phyloP scores from a whole-genome alignment of 2,797 vertebrate genomes.

The Urocyon cinereoargenteus region DNA sequence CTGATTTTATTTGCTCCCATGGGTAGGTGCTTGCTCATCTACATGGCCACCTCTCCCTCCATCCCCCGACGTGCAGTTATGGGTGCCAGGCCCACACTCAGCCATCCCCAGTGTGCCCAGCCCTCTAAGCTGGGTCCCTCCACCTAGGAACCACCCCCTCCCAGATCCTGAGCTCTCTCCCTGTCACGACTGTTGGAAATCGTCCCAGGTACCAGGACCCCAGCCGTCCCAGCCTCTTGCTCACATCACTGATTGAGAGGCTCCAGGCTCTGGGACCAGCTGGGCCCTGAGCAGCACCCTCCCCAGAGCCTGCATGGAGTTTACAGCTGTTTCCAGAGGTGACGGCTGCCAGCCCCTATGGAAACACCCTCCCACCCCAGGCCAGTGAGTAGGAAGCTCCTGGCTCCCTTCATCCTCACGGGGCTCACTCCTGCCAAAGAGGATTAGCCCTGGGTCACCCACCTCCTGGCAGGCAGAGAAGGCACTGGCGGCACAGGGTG shows the following conservation, averaged over 20 bases:
- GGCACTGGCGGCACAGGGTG: neutral
- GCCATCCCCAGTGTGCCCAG: neutral
- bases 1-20: neutral
- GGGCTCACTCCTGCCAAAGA: neutral
- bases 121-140: neutral
- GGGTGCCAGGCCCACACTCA: neutral
- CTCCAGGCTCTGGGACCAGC: neutral
- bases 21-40: neutral
- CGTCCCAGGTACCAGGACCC: neutral
- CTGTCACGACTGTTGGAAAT: neutral
- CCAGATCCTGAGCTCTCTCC: neutral
- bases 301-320: neutral
- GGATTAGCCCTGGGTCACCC: too few species aligned
- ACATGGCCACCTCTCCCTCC: neutral
- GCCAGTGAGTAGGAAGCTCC: neutral
- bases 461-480: neutral
- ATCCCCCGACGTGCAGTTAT: fast-evolving
- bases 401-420: neutral
- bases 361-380: neutral
- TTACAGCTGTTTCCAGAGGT: neutral
- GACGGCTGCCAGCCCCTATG: neutral
- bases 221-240: neutral
- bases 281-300: neutral
- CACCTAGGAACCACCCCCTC: neutral
- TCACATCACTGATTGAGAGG: neutral